Evolutionary conservation across 1,140 invertebrate species (phyloP), one percentile per base, ranked within the genome.

Genomic region (Contarinia nasturtii): DNA sequence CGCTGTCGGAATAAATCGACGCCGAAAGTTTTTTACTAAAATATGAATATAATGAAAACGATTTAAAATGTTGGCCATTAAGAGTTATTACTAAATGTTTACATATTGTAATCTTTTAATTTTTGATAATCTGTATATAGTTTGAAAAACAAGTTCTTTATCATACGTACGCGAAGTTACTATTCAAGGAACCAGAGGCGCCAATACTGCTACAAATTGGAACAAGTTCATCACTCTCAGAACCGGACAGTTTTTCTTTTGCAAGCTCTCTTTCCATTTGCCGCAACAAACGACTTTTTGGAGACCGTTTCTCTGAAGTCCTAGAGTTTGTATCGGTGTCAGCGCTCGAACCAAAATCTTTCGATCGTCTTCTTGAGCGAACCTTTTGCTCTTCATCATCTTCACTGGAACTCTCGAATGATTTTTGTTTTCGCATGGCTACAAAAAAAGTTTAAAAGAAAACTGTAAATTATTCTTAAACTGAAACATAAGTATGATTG

Each of bases 1-100:
- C 80, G 34, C 75, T 77, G 52, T 84, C 80, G 0, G 80, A 83
- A 59, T 82, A 83, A 53, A 82, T 85, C 46, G 79, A 73, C 11
- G 71, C 67, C 21, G 74, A 70, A 27, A 70, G 61, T 14, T 45
- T 46, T 18, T 45, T 45, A 51, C 52, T 55, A 49, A 57, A 46
- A 48, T 48, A 7, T 34, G 57, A 67, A n/a, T n/a, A n/a, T n/a
- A n/a, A n/a, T n/a, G n/a, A n/a, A n/a, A n/a, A n/a, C 50, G 61
- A 59, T 66, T 53, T 71, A 49, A 67, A 42, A 42, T 38, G 38
- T 33, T 47, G 46, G 7, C 46, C n/a, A n/a, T n/a, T n/a, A n/a
- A n/a, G n/a, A n/a, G n/a, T n/a, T n/a, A n/a, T n/a, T n/a, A n/a
- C n/a, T n/a, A n/a, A n/a, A n/a, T n/a, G n/a, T n/a, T n/a, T n/a